These are phyloP conservation scores for Tenthredo livida DNA, from an alignment of 2,888 invertebrate genomes.

Conservation along the genomic window DNA sequence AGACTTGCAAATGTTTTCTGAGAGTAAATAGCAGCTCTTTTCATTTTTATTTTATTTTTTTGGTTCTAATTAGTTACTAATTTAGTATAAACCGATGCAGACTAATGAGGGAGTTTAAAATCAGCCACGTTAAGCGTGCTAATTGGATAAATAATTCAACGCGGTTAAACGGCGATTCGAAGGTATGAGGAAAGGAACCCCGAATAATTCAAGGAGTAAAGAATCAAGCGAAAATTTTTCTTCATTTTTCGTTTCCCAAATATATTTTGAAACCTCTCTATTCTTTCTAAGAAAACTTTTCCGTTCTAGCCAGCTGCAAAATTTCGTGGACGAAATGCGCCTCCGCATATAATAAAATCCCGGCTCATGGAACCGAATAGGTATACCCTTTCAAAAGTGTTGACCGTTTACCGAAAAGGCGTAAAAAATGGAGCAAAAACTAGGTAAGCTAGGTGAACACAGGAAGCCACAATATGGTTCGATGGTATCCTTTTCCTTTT, in stretches of 20 bases:
- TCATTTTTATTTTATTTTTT: not conserved
- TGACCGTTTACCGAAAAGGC: conserved; percentile 23
- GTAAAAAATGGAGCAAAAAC: conserved; percentile 47
- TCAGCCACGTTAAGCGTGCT: not conserved
- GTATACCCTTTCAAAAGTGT: conserved; percentile 27
- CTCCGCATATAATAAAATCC: conserved; percentile 2
- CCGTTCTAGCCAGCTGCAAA: not conserved
- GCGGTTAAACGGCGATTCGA: not conserved
- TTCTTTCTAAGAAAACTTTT: not conserved
- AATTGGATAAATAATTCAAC: not conserved
- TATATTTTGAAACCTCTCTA: not conserved
- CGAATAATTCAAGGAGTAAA: not conserved
- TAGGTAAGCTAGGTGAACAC: not conserved
- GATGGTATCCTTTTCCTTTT: not conserved
- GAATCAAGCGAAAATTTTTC: not conserved
- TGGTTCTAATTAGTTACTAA: not conserved
- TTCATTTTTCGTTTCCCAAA: not conserved
- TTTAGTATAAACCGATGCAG: conserved; percentile 25
- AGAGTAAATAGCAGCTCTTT: not conserved
- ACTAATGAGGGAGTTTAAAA: not conserved
- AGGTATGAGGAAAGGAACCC: not conserved
- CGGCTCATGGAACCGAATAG: not conserved
- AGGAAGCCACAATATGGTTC: not conserved
- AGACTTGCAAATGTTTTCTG: conserved; percentile 9
- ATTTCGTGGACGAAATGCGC: not conserved